These are phyloP conservation scores for Chinchilla lanigera DNA, from an alignment of 2,113 vertebrate genomes.

Conservation along the genomic window DNA sequence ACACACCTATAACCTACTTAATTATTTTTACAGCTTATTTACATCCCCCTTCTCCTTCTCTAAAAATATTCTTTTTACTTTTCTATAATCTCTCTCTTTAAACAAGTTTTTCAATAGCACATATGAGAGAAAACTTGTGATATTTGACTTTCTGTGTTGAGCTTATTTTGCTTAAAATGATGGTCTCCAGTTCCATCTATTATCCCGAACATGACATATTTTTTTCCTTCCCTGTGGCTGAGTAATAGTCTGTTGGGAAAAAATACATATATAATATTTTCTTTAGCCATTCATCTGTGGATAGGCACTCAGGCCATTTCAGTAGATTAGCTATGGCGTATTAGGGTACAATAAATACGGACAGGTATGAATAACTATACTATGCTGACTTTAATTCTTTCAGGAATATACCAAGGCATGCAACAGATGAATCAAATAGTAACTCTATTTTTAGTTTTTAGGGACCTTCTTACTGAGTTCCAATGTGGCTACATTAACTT, in stretches of 20 bases:
- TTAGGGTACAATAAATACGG: background rate
- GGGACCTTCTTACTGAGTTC: background rate
- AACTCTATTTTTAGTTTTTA: background rate
- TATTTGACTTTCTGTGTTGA: too few species aligned
- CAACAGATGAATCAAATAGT: background rate
- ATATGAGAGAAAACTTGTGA: background rate
- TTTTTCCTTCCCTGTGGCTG: background rate
- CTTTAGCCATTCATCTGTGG: background rate
- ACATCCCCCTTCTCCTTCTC: background rate
- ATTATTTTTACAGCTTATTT: background rate
- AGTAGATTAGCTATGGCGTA: background rate
- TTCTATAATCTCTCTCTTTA: background rate
- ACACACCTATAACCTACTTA: background rate
- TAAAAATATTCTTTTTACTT: background rate
- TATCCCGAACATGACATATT: background rate
- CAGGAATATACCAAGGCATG: background rate
- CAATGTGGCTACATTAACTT: background rate
- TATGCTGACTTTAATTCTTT: background rate
- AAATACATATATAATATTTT: background rate
- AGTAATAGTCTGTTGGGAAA: background rate
- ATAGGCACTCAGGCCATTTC: background rate
- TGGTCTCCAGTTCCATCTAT: background rate
- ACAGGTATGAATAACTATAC: background rate
- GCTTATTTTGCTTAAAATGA: too few species aligned
- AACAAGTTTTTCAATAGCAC: background rate